phyloP scores from a whole-genome alignment of 2,797 vertebrate species.

The Pantherophis vulpinus region DNA sequence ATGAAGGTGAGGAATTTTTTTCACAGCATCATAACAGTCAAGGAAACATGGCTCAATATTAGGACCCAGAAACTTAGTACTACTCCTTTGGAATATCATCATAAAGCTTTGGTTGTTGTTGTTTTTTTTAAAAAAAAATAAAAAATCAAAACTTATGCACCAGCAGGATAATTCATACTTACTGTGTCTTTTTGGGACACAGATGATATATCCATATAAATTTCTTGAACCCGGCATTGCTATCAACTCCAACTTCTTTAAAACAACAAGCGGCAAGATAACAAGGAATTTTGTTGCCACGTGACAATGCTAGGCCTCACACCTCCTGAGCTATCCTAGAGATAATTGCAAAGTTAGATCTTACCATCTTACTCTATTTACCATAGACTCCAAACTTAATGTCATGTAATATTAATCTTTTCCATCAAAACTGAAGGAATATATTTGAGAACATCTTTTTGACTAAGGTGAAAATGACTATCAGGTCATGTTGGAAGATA shows the following conservation, averaged over 20 bases:
- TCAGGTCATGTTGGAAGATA: not conserved
- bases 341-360: not conserved
- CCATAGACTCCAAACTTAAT: not conserved
- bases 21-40: not conserved
- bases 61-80: not conserved
- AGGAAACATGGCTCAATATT: not conserved
- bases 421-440: not conserved
- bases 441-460: not conserved
- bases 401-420: not conserved
- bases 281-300: not conserved
- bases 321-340: not conserved
- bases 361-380: not conserved
- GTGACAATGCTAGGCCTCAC: not conserved
- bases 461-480: not conserved
- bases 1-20: not conserved
- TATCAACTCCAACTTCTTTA: not conserved
- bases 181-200: not conserved
- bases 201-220: not conserved
- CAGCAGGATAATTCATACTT: not conserved
- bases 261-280: not conserved
- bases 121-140: not conserved
- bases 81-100: not conserved
- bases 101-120: not conserved
- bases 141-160: not conserved
- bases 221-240: not conserved